Base-by-base conservation (phyloP, 1,140 invertebrate species). In the Temnothorax curvispinosus region DNA sequence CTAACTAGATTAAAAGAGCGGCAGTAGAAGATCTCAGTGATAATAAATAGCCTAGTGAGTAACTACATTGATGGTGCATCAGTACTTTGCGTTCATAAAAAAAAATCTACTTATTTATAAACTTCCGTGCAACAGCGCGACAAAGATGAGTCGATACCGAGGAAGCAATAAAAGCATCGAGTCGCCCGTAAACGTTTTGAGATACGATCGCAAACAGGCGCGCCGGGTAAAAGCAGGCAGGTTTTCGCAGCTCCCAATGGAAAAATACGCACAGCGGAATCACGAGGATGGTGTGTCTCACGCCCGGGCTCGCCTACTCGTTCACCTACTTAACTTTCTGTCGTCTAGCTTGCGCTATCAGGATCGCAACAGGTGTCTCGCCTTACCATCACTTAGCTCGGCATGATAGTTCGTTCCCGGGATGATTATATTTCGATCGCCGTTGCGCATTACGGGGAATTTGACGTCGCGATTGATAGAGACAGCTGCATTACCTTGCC, bases 361-460 rank as follows among this genome's bases (percentile, higher is more conserved):
- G 88, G 87, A 88, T 91, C 74, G 93, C 94, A 94, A 94, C 94
- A 94, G 93, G 94, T 94, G 91, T 93, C 92, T 93, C 90, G 91
- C 89, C 85, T 69, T 86, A 50, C 72, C 47, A 88, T 87, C 85
- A 86, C 67, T 86, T 77, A 85, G 27, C 69, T n/a, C 62, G 78
- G 38, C 76, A 77, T 75, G 75, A 81, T 62, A 84, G 67, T 89
- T 89, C 88, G 89, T 92, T 92, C 90, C 67, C 64, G 86, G 21
- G 87, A 93, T 91, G 87, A 93, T 93, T 93, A 93, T 91, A 89
- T 93, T 89, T 90, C 78, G 86, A 90, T 91, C 44, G 78, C 18
- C 27, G n/a, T 35, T 72, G 69, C 27, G 54, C 65, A 69, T 56
- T 44, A 75, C 69, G 32, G 64, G 21, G n/a, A 58, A 41, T 80